A percentile compares a stretch with the other conserved stretches of the same genome.
These are phyloP conservation scores for Stegodyphus mimosarum DNA, from an alignment of 1,140 invertebrate genomes.

Conservation along the genomic window DNA sequence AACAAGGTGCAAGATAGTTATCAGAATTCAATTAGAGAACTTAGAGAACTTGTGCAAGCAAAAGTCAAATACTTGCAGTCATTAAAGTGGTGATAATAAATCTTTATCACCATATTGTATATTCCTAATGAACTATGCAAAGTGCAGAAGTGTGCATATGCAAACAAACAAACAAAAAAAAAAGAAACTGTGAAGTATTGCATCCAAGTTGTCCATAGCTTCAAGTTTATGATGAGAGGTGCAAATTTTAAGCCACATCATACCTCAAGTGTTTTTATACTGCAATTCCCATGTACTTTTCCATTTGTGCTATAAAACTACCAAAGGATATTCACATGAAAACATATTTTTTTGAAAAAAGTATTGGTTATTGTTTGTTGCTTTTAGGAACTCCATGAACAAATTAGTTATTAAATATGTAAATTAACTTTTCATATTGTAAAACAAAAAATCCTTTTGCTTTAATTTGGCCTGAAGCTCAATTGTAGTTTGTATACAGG, in stretches of 20 bases:
- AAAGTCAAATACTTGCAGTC: slow-evolving; percentile 67
- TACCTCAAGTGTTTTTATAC: background rate
- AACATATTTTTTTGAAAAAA: background rate
- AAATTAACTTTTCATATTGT: no score
- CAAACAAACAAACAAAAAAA: no score
- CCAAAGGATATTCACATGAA: background rate
- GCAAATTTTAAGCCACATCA: background rate
- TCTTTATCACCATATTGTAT: background rate
- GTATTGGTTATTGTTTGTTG: background rate
- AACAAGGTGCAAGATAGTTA: slow-evolving; percentile 67
- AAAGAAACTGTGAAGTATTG: background rate
- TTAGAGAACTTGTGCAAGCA: slow-evolving; percentile 65
- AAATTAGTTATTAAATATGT: no score
- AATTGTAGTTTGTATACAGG: no score
- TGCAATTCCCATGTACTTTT: background rate
- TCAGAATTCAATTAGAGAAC: slow-evolving; percentile 66
- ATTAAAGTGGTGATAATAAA: slow-evolving; percentile 64
- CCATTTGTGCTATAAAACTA: background rate
- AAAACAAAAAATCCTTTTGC: no score
- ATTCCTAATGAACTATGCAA: slow-evolving; percentile 43
- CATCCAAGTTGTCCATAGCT: background rate
- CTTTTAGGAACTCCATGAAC: background rate
- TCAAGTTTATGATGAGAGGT: background rate
- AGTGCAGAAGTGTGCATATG: background rate
- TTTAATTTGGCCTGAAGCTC: no score